Evolutionary conservation across 2,888 invertebrate species (phyloP).

Genomic region (Oxytorus armatus): DNA sequence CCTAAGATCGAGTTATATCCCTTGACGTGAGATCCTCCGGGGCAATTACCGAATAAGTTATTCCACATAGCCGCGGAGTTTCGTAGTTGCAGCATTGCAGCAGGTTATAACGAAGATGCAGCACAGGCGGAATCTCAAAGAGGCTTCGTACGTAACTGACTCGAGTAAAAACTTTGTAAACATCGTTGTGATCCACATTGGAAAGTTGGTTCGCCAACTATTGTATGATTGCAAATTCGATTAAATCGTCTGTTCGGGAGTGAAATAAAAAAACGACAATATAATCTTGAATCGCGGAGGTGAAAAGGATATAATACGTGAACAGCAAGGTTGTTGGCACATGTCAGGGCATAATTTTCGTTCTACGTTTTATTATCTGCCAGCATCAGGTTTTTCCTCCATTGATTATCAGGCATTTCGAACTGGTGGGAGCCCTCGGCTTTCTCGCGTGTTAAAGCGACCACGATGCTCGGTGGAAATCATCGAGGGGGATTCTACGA

Average conservation of each 20-base stretch:
- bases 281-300: neutral
- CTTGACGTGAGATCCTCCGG: slow-evolving; percentile 43
- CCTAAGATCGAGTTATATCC: slow-evolving; percentile 43
- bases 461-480: slow-evolving; percentile 51
- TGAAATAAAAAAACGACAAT: neutral
- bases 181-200: neutral
- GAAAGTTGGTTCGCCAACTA: neutral
- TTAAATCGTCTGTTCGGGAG: neutral
- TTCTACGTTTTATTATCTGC: slow-evolving; percentile 39
- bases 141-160: neutral
- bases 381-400: neutral
- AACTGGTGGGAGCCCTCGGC: slow-evolving; percentile 11
- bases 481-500: slow-evolving; percentile 46
- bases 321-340: neutral
- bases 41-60: slow-evolving; percentile 64
- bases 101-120: slow-evolving; percentile 20
- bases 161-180: neutral
- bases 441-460: slow-evolving; percentile 47
- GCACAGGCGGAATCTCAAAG: slow-evolving; percentile 3
- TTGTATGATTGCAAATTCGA: neutral
- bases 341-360: slow-evolving; percentile 23
- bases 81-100: too few species aligned
- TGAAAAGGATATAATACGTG: neutral
- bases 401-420: slow-evolving; percentile 33
- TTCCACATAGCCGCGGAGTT: slow-evolving; percentile 27